Percentiles rank a stretch among this genome's conserved stretches.
Evolutionary conservation across 2,113 vertebrate species (phyloP).

Genomic region (Suncus etruscus): DNA sequence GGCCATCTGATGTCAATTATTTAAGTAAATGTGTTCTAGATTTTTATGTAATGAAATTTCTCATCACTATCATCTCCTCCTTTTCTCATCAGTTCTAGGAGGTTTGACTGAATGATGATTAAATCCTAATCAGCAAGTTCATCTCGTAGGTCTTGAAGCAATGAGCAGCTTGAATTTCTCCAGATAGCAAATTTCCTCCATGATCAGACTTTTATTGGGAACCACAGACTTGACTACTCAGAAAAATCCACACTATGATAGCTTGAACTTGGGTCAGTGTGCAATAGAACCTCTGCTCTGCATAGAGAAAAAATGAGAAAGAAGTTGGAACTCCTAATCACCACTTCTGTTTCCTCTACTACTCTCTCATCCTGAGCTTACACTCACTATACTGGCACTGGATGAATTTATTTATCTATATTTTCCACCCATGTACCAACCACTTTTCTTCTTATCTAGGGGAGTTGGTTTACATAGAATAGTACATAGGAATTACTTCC

Average conservation of each 20-base stretch:
- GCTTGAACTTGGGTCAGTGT: neutral
- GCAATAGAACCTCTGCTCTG: neutral
- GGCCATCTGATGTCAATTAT: neutral
- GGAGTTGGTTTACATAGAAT: slow-evolving; percentile 13
- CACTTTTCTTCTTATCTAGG: slow-evolving; percentile 29
- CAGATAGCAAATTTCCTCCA: slow-evolving; percentile 6
- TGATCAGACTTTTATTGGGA: slow-evolving; percentile 49
- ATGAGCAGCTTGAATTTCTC: slow-evolving; percentile 43
- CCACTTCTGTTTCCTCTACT: neutral
- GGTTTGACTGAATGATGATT: fast-evolving
- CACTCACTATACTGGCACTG: neutral
- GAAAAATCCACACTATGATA: neutral
- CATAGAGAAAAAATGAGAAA: neutral
- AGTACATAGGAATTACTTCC: too few species aligned
- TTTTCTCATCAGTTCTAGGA: slow-evolving; percentile 5
- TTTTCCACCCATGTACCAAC: neutral
- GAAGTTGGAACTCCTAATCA: neutral
- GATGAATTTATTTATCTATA: fast-evolving
- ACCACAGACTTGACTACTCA: slow-evolving; percentile 10
- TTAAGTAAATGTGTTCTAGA: neutral
- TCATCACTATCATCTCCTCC: neutral
- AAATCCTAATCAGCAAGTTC: slow-evolving; percentile 67
- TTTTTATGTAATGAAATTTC: neutral
- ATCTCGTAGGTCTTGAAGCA: slow-evolving; percentile 52
- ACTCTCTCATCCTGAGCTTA: neutral